These are phyloP conservation scores for Limonius californicus DNA, from an alignment of 1,140 invertebrate genomes.

Conservation along the genomic window DNA sequence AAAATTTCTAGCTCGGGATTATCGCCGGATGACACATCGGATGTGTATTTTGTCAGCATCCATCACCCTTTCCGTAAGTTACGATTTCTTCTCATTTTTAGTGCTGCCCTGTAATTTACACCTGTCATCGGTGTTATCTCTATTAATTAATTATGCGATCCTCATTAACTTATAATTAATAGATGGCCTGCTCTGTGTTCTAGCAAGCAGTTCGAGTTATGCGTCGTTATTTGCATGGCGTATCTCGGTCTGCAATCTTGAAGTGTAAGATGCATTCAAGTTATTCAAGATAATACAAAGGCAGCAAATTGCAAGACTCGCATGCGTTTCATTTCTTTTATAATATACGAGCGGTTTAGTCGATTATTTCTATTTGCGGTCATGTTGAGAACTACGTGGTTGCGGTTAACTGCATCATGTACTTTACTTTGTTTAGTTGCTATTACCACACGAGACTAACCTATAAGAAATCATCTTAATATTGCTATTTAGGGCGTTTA, in stretches of 20 bases:
- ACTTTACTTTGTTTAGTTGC: conserved; percentile 1
- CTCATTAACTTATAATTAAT: conserved; percentile 4
- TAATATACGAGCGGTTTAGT: conserved; percentile 7
- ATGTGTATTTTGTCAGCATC: background rate
- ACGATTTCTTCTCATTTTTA: background rate
- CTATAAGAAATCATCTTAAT: background rate
- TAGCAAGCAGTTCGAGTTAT: background rate
- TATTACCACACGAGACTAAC: conserved; percentile 1
- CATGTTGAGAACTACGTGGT: conserved; percentile 2
- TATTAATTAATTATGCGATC: background rate
- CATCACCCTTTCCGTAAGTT: background rate
- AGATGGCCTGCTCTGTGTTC: background rate
- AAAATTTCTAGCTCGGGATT: background rate
- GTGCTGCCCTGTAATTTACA: background rate
- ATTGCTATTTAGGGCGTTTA: too few species aligned
- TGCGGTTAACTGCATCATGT: conserved; percentile 4
- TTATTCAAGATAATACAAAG: conserved; percentile 11
- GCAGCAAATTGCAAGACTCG: conserved; percentile 10
- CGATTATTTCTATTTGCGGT: conserved; percentile 13
- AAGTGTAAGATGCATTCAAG: conserved; percentile 13
- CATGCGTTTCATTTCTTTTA: conserved; percentile 14
- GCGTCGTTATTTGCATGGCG: background rate
- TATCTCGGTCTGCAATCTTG: conserved; percentile 10
- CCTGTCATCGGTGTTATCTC: background rate
- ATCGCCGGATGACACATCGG: too few species aligned